Conservation (phyloP, 2,113 vertebrate species). For the Myotis lucifugus region DNA sequence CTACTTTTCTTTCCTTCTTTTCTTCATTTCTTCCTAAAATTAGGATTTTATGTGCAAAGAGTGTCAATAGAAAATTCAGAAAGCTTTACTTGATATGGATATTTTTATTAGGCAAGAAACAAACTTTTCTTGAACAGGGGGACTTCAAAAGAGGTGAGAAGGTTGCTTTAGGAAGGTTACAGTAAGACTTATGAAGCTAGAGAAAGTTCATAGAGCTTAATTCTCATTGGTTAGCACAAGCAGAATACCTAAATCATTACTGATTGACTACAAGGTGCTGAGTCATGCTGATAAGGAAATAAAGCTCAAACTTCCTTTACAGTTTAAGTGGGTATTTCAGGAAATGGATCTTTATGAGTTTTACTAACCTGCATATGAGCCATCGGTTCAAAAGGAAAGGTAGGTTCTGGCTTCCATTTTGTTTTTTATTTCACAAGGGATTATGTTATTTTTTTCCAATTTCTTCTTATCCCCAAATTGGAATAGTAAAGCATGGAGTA, state of each 20-base stretch:
- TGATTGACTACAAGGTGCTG: not conserved
- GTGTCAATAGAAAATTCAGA: not conserved
- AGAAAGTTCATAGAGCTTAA: not conserved
- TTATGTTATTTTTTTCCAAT: not conserved
- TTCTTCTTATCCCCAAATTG: not conserved
- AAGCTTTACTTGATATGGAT: not conserved
- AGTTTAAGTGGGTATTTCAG: not conserved
- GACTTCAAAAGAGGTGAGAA: not conserved
- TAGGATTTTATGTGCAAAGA: not conserved
- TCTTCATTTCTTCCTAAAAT: not conserved
- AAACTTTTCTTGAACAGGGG: not conserved
- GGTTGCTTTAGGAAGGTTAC: not conserved
- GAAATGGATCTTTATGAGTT: not conserved
- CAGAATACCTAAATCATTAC: not conserved
- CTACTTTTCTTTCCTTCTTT: not conserved
- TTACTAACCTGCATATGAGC: not conserved
- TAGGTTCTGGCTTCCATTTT: not conserved
- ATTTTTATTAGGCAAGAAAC: not conserved
- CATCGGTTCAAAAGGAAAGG: not conserved
- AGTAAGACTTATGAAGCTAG: not conserved
- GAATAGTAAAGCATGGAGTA: not conserved
- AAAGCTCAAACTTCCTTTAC: not conserved
- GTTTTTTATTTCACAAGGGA: not conserved
- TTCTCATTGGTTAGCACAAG: not conserved
- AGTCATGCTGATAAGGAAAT: not conserved